Conservation (phyloP, 2,888 invertebrate genomes). For the Vandiemenella viatica region DNA sequence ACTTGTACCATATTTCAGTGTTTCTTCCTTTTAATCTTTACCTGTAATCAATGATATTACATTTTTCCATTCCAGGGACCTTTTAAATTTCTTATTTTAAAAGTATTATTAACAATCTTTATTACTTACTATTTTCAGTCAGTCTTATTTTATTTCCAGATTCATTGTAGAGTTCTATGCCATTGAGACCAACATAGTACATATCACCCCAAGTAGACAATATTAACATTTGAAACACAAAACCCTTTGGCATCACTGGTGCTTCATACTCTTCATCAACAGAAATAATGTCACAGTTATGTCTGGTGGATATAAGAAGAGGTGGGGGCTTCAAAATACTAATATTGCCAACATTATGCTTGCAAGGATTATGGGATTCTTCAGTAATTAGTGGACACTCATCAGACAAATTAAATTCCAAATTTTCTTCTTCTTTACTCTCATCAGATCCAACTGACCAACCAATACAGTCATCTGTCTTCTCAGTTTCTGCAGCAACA, state of each 20-base stretch:
- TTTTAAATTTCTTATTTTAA: not conserved
- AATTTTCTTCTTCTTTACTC: not conserved
- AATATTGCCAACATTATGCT: not conserved
- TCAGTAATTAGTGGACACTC: not conserved
- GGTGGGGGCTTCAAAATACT: not conserved
- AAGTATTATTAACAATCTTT: not conserved
- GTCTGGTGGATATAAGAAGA: not conserved
- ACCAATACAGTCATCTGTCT: too few relatives aligned
- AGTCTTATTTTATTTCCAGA: slow-evolving; percentile 44
- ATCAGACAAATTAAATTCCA: not conserved
- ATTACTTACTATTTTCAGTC: slow-evolving; percentile 52
- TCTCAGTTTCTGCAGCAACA: not conserved
- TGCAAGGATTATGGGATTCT: not conserved
- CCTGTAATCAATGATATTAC: too few relatives aligned
- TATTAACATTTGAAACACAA: slow-evolving; percentile 54
- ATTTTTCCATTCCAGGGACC: too few relatives aligned
- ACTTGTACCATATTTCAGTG: too few relatives aligned
- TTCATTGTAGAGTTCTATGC: slow-evolving; percentile 57
- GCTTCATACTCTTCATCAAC: slow-evolving; percentile 27
- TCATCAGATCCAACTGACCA: too few relatives aligned
- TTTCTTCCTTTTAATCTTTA: too few relatives aligned
- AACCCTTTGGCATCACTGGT: slow-evolving; percentile 41
- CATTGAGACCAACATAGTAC: slow-evolving; percentile 72
- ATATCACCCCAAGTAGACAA: slow-evolving; percentile 73
- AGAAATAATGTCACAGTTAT: not conserved